Base-by-base conservation (phyloP, 2,113 vertebrate genomes). In the Macroglossus sobrinus region DNA sequence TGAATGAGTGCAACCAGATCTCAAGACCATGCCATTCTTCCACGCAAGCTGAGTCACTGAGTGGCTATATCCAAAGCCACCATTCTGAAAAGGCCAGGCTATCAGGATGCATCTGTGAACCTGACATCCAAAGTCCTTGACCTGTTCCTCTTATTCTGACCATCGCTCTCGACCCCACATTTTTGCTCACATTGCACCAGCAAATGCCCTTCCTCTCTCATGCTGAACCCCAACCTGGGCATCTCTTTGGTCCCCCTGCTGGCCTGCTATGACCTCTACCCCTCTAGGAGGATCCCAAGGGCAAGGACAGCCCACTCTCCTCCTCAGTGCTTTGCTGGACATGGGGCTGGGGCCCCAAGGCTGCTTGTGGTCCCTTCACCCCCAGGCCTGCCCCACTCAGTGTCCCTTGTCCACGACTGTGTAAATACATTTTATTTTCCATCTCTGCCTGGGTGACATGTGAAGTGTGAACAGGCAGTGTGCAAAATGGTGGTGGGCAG, bases 371-470 rank as follows among this genome's bases (percentile, higher is more conserved):
- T 22, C 4, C 53, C n/a, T 22, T n/a, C 30, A 43, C 30, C 38
- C 28, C 47, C 7, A 35, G 78, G 57, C 50, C 72, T 30, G 55
- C 4, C 15, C 45, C 7, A 35, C 38, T 45, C 79, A 26, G 79
- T 0, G 0, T 10, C 71, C 84, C 47, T 71, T n/a, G 21, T 63
- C 45, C 4, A 0, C 38, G 91, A 94, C 95, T 69, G 91, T 97
- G 97, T 97, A 96, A 98, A 97, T 98, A 97, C 95, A 91, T 74
- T 98, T 98, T 98, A 97, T 97, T 98, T 96, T 94, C 93, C 91
- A 59, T 97, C 93, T 93, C 97, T 87, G 19, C 94, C 97, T 96
- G 93, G 97, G 95, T 24, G 18, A 97, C 97, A 91, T 95, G 92
- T 97, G 97, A 94, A 92, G 94, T 96, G 95, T 97, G 95, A 96